Evolutionary conservation across 2,113 vertebrate species (phyloP), one percentile per base, ranked within the genome.

Genomic region (Salvator merianae): DNA sequence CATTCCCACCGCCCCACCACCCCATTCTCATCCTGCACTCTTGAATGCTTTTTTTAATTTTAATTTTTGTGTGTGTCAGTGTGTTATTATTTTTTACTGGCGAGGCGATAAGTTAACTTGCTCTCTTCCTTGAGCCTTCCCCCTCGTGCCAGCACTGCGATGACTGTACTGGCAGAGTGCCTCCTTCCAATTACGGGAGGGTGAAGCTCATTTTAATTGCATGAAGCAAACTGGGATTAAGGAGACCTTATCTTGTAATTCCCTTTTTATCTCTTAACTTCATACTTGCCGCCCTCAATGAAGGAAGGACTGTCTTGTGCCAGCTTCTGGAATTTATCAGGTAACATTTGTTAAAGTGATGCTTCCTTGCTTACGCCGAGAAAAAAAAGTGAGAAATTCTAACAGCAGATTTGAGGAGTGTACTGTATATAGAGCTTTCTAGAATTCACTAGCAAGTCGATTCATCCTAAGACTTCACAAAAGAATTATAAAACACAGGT

Each of bases 171-270:
- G 92, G 90, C 90, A 91, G 91, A 82, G 85, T 76, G 91, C 93
- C 91, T 87, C 93, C 92, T 86, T 86, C 92, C 92, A 94, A 90
- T 95, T 95, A 94, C 90, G 88, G 90, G 0, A 0, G 92, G 90
- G 94, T 90, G 93, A 94, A 94, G 92, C 94, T 95, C 92, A 93
- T 93, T 94, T 94, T 93, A 93, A 94, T 95, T 95, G 92, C 93
- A 93, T 87, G 87, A 93, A 93, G 92, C 91, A 88, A n/a, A 87
- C 89, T 83, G 89, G 94, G 94, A 95, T 95, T 94, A 94, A 78
- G 88, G 85, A 87, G 92, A 93, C 93, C 91, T 94, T 94, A 94
- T 94, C 94, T 88, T 84, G 87, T 95, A 94, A 94, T 95, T 94
- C 91, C 92, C 91, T 92, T 92, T 94, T 95, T 94, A 95, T 94